Conservation (phyloP, 1,140 invertebrate genomes). For the Macrobrachium rosenbergii region DNA sequence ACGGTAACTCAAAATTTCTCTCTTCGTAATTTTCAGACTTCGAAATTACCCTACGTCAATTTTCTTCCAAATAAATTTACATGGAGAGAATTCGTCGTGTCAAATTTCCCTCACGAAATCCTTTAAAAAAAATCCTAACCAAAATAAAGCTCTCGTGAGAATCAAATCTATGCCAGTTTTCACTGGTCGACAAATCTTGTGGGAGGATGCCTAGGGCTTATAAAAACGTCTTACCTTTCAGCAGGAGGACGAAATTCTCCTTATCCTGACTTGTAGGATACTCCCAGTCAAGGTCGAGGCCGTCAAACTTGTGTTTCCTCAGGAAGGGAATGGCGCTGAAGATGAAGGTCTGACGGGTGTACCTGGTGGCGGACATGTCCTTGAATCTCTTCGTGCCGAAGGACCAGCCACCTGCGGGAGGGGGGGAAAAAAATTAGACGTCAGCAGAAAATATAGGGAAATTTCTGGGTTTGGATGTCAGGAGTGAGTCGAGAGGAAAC, state of each 20-base stretch:
- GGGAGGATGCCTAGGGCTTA: neutral
- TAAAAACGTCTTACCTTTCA: slow-evolving; percentile 84
- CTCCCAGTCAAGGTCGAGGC: slow-evolving; percentile 96
- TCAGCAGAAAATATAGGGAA: neutral
- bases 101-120: too few relatives aligned
- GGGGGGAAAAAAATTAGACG: neutral
- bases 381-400: slow-evolving; percentile 97
- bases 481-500: neutral
- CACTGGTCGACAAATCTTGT: too few relatives aligned
- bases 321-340: slow-evolving; percentile 93
- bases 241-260: slow-evolving; percentile 89
- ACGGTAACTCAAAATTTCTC: too few relatives aligned
- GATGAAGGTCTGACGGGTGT: slow-evolving; percentile 92
- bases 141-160: too few relatives aligned
- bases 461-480: neutral
- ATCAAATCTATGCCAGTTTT: too few relatives aligned
- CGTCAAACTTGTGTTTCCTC: slow-evolving; percentile 88
- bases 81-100: too few relatives aligned
- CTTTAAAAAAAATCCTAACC: too few relatives aligned
- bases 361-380: slow-evolving; percentile 88
- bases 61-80: too few relatives aligned
- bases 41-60: too few relatives aligned
- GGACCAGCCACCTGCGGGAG: slow-evolving; percentile 86
- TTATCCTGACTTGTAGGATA: slow-evolving; percentile 95
- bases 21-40: too few relatives aligned